phyloP scores from a whole-genome alignment of 2,797 vertebrate species.

The Brotula barbata region DNA sequence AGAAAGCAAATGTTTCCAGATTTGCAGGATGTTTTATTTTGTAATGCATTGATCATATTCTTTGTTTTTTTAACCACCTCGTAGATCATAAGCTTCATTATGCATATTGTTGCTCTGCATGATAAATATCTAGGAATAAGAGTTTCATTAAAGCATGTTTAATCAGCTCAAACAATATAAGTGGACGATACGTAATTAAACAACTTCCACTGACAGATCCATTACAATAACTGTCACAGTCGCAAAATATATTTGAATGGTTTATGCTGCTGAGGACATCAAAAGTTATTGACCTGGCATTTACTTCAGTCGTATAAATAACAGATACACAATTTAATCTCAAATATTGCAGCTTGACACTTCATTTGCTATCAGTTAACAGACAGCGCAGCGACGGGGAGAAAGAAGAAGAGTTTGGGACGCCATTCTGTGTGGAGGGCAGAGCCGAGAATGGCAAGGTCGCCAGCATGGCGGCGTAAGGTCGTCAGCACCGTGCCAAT shows the following conservation, averaged over 20 bases:
- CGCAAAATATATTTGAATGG: slow-evolving; percentile 10
- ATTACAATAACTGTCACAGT: slow-evolving; percentile 39
- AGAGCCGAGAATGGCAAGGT: slow-evolving; percentile 63
- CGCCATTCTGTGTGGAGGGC: slow-evolving; percentile 35
- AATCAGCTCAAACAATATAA: slow-evolving; percentile 56
- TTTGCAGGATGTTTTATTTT: slow-evolving; percentile 20
- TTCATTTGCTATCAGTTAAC: background rate
- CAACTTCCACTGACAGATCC: slow-evolving; percentile 37
- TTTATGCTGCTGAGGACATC: slow-evolving; percentile 12
- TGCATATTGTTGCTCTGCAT: slow-evolving; percentile 28
- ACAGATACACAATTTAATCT: slow-evolving; percentile 20
- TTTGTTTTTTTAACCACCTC: slow-evolving; percentile 31
- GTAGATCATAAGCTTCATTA: slow-evolving; percentile 47
- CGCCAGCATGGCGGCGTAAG: slow-evolving; percentile 60
- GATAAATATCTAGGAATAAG: slow-evolving; percentile 49
- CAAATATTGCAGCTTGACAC: background rate
- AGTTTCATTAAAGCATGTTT: slow-evolving; percentile 56
- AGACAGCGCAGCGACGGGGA: background rate
- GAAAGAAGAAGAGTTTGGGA: slow-evolving; percentile 38
- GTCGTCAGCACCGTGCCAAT: slow-evolving; percentile 65
- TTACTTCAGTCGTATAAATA: slow-evolving; percentile 33
- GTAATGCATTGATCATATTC: slow-evolving; percentile 24
- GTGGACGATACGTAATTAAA: slow-evolving; percentile 47
- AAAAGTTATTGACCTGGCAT: slow-evolving; percentile 24
- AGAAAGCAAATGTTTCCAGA: slow-evolving; percentile 35